A percentile compares a stretch with the other conserved stretches of the same genome.
These are phyloP conservation scores for Andrena marginata DNA, from an alignment of 2,888 invertebrate genomes.

Conservation along the genomic window DNA sequence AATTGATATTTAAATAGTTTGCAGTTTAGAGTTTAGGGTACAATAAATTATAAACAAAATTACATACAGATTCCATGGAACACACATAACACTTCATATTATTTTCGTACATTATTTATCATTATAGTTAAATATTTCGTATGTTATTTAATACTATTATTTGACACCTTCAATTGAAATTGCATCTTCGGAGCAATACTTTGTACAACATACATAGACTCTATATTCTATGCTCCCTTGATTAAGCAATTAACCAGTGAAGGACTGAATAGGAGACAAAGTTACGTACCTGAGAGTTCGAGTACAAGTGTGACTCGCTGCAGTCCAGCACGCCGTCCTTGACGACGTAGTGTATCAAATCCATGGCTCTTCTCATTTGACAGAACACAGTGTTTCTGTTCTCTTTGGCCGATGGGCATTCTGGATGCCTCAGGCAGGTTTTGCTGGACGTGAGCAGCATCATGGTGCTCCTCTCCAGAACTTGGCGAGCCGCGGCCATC, in stretches of 20 bases:
- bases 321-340: slow-evolving; percentile 95
- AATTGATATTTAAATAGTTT: no score
- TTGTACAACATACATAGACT: no score
- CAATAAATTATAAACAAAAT: no score
- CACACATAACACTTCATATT: neutral
- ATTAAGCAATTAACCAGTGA: neutral
- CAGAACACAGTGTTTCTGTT: slow-evolving; percentile 99
- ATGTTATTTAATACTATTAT: no score
- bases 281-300: slow-evolving; percentile 83
- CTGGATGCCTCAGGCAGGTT: slow-evolving; percentile 97
- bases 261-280: neutral
- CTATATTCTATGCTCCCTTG: neutral
- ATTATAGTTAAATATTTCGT: no score
- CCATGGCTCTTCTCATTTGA: slow-evolving; percentile 98
- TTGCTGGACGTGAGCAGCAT: slow-evolving; percentile 98
- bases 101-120: neutral
- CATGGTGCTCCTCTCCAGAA: slow-evolving; percentile 97
- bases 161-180: no score
- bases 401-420: slow-evolving; percentile 96
- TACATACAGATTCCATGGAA: no score
- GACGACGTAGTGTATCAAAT: slow-evolving; percentile 98
- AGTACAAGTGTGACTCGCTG: slow-evolving; percentile 84
- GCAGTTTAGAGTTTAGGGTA: no score
- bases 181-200: no score
- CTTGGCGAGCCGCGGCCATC: slow-evolving; percentile 97